Evolutionary conservation across 2,888 invertebrate genomes (phyloP).

Genomic region (Rhagium mordax): DNA sequence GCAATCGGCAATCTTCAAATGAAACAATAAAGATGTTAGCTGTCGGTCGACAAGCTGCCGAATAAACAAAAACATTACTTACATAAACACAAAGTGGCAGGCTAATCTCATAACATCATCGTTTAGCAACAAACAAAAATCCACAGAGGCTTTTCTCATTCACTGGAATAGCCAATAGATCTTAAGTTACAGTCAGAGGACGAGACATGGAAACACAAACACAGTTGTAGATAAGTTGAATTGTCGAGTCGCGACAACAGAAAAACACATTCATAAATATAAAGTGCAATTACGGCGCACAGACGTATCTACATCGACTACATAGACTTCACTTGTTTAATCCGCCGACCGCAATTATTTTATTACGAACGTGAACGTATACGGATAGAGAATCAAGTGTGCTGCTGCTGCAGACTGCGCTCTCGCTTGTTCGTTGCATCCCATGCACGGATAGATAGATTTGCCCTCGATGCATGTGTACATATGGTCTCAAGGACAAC

Average conservation of each 20-base stretch:
- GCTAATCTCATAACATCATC: slow-evolving; percentile 35
- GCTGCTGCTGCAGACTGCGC: slow-evolving; percentile 36
- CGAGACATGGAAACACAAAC: slow-evolving; percentile 28
- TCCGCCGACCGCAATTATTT: slow-evolving; percentile 34
- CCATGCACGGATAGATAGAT: slow-evolving; percentile 57
- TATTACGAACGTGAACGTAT: slow-evolving; percentile 32
- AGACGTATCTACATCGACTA: slow-evolving; percentile 34
- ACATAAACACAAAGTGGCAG: slow-evolving; percentile 27
- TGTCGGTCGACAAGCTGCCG: background rate
- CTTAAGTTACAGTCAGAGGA: background rate
- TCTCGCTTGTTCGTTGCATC: slow-evolving; percentile 41
- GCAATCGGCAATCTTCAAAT: background rate
- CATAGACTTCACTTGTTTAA: slow-evolving; percentile 46
- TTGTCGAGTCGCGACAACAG: slow-evolving; percentile 27
- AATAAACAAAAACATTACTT: slow-evolving; percentile 27
- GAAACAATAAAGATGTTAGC: background rate
- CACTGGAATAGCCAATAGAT: slow-evolving; percentile 36
- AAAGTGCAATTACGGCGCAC: slow-evolving; percentile 38
- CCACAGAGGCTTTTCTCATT: slow-evolving; percentile 28
- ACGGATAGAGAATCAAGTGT: slow-evolving; percentile 30
- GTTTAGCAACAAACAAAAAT: slow-evolving; percentile 30
- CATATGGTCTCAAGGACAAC: slow-evolving; percentile 67
- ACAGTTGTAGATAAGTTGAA: slow-evolving; percentile 11
- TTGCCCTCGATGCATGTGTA: slow-evolving; percentile 63
- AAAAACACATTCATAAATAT: slow-evolving; percentile 46